Evolutionary conservation across 2,113 vertebrate species (phyloP).

Genomic region (Corythornis vintsioides): DNA sequence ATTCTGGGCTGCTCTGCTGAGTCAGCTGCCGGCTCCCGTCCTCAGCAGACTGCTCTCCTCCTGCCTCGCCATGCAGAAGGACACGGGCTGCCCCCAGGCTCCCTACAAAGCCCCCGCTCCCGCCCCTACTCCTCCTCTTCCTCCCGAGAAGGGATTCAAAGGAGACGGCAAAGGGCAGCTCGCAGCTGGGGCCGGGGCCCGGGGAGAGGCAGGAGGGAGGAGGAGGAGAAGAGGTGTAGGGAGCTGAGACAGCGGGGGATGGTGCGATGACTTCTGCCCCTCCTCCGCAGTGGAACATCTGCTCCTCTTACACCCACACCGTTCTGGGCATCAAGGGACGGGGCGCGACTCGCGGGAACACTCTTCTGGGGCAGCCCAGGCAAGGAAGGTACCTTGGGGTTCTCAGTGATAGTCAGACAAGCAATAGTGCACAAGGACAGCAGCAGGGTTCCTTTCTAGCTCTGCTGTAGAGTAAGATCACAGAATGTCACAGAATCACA

Average conservation of each 20-base stretch:
- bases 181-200: background rate
- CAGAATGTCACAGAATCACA: no score
- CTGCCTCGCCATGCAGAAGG: slow-evolving; percentile 42
- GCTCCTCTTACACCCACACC: background rate
- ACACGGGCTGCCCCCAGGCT: background rate
- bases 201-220: background rate
- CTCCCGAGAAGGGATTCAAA: background rate
- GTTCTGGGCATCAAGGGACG: background rate
- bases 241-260: background rate
- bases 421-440: background rate
- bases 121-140: background rate
- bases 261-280: background rate
- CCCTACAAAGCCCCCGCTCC: background rate
- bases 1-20: slow-evolving; percentile 63
- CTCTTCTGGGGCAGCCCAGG: background rate
- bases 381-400: background rate
- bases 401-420: no score
- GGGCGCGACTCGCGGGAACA: background rate
- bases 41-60: background rate
- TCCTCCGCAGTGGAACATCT: background rate
- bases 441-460: background rate
- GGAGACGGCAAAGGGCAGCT: background rate
- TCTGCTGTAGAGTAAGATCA: background rate
- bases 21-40: slow-evolving; percentile 60
- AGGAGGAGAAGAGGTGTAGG: background rate